phyloP scores from a whole-genome alignment of 2,797 vertebrate species.

The Zalophus californianus region DNA sequence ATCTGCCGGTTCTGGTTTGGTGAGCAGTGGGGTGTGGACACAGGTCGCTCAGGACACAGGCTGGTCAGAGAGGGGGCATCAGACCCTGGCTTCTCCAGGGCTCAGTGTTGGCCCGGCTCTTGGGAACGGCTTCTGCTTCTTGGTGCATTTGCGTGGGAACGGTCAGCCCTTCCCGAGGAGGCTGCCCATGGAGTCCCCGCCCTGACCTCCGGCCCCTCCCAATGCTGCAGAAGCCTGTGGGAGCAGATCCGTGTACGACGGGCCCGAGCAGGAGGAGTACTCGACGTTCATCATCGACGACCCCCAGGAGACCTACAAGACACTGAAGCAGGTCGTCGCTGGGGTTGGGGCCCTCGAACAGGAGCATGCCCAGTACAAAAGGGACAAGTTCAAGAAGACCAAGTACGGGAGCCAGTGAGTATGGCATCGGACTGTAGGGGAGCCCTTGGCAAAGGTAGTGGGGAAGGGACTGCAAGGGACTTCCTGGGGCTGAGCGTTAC shows the following conservation, averaged over 20 bases:
- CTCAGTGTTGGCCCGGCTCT: not conserved
- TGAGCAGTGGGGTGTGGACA: rapidly evolving
- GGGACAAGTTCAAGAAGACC: constrained; percentile 98
- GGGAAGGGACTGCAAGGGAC: not conserved
- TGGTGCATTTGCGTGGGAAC: rapidly evolving
- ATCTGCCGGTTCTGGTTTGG: not conserved
- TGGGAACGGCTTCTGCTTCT: not conserved
- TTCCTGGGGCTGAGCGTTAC: rapidly evolving
- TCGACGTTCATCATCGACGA: constrained; percentile 97
- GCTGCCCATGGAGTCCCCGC: not conserved
- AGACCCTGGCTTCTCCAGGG: not conserved
- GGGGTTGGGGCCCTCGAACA: constrained; percentile 94
- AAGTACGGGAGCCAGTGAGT: constrained; percentile 99
- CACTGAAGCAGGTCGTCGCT: constrained; percentile 93
- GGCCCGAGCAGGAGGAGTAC: constrained; percentile 98
- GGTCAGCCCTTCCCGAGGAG: not conserved
- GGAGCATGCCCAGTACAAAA: constrained; percentile 97
- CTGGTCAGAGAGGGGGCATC: not conserved
- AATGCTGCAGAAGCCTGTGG: constrained; percentile 94
- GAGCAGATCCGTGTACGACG: constrained; percentile 98
- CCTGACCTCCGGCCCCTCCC: not conserved
- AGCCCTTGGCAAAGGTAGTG: not conserved
- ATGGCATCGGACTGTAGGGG: rapidly evolving
- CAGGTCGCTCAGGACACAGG: not conserved
- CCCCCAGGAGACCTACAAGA: constrained; percentile 98